Percentiles rank a stretch among this genome's conserved stretches.
These are phyloP conservation scores for Epizoanthus illoricatus DNA, from an alignment of 92 coral and sea anemone genomes.

Conservation along the genomic window DNA sequence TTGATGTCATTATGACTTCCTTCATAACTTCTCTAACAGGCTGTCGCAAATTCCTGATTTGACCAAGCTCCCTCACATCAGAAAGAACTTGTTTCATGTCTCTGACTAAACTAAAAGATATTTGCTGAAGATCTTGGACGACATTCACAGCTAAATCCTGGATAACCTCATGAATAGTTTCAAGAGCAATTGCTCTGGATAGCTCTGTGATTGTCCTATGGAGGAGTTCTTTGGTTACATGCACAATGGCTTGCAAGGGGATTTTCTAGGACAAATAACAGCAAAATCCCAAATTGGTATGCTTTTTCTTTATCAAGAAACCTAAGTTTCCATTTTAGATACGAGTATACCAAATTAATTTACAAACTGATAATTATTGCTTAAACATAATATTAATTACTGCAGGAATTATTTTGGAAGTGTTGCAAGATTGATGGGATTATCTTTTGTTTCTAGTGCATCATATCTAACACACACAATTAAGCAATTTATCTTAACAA, in stretches of 20 bases:
- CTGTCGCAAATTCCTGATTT: constrained; percentile 52
- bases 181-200: constrained; percentile 58
- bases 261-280: constrained; percentile 77
- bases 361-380: neutral
- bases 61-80: constrained; percentile 66
- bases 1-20: constrained; percentile 64
- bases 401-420: no score
- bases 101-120: constrained; percentile 69
- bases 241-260: constrained; percentile 75
- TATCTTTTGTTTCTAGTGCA: no score
- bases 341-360: no score
- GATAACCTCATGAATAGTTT: constrained; percentile 64
- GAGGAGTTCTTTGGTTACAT: constrained; percentile 66
- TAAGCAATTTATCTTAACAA: no score
- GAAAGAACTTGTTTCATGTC: constrained; percentile 69
- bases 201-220: constrained; percentile 59
- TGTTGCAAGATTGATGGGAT: no score
- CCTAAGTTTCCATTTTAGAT: neutral
- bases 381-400: neutral
- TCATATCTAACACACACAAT: no score
- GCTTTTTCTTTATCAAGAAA: neutral
- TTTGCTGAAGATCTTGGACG: constrained; percentile 80
- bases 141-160: constrained; percentile 67
- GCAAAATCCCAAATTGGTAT: constrained; percentile 62
- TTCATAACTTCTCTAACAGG: constrained; percentile 68